Base-by-base conservation (phyloP, 2,888 invertebrate species). In the Yponomeuta sedellus region DNA sequence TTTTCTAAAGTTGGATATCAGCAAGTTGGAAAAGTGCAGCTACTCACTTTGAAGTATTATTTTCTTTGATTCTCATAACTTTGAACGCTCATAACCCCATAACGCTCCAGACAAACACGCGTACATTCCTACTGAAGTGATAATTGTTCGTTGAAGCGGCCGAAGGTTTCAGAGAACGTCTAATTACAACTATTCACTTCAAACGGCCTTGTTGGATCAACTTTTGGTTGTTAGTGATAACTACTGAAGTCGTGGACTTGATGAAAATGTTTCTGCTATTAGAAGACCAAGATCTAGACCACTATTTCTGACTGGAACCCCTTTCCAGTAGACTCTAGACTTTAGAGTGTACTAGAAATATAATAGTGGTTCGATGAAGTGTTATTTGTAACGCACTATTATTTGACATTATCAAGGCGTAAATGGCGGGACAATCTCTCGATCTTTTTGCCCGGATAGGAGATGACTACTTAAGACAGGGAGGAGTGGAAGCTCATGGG, bases 161-260 rank as follows among this genome's bases (percentile, higher is more conserved):
- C 16, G 44, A 52, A 52, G 16, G 22, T 20, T 25, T 11, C 59
- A 59, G 59, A 22, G 59, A 59, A 20, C 25, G 12, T 59, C 59
- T 59, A 59, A 59, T 59, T 59, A 59, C 20, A 59, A 59, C 1
- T 59, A 59, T 59, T 59, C 59, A 59, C 59, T 59, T 59, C 59
- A 59, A 59, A 59, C 59, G 59, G 25, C 8, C 12, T 25, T 59
- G 59, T 59, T 59, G 59, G 59, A 25, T 59, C 20, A 59, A 59
- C 59, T 22, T 16, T 59, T 52, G 59, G 59, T 10, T 59, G 59
- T 59, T 20, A 12, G 59, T 20, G 5, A 10, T 10, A 5, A 10
- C 8, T 20, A 22, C 59, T 3, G 1, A 59, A 12, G 12, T 20
- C 20, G 25, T 59, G 22, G 59, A 59, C 20, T 20, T 59, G 20